phyloP scores from a whole-genome alignment of 1,140 invertebrate species.

The Trichoplusia ni region DNA sequence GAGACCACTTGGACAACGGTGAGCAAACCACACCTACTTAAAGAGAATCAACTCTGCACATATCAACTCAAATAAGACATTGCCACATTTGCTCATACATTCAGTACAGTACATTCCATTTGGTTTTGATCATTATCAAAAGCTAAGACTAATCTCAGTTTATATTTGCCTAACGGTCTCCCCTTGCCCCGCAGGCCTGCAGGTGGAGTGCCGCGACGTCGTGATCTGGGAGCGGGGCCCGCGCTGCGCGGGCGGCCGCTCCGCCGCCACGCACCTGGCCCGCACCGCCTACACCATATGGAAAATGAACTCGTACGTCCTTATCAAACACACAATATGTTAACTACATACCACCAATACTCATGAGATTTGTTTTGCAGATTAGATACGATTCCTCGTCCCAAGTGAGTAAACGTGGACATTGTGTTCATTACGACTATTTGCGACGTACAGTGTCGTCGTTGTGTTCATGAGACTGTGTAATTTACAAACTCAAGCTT shows the following conservation, averaged over 20 bases:
- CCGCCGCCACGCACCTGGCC: slow-evolving; percentile 18
- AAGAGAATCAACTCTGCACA: too few relatives aligned
- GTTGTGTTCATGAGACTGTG: slow-evolving; percentile 3
- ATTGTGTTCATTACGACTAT: neutral
- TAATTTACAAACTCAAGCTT: neutral
- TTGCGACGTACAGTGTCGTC: neutral
- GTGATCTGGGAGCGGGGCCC: slow-evolving; percentile 30
- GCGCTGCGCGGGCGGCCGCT: slow-evolving; percentile 3
- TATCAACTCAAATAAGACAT: too few relatives aligned
- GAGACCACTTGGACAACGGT: slow-evolving; percentile 41
- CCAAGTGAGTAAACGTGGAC: slow-evolving; percentile 22
- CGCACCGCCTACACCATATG: slow-evolving; percentile 38
- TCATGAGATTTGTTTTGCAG: slow-evolving; percentile 18
- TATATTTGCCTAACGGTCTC: too few relatives aligned
- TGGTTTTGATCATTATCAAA: too few relatives aligned
- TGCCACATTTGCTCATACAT: too few relatives aligned
- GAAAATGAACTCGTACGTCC: slow-evolving; percentile 33
- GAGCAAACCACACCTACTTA: too few relatives aligned
- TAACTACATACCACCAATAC: neutral
- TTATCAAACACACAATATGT: neutral
- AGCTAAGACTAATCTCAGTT: too few relatives aligned
- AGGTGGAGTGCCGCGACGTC: slow-evolving; percentile 8
- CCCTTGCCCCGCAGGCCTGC: neutral
- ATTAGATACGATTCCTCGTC: slow-evolving; percentile 14
- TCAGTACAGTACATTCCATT: too few relatives aligned